A percentile compares a stretch with the other conserved stretches of the same genome.
Conservation (phyloP, 2,888 invertebrate species). For the Zygogramma bicolorata region DNA sequence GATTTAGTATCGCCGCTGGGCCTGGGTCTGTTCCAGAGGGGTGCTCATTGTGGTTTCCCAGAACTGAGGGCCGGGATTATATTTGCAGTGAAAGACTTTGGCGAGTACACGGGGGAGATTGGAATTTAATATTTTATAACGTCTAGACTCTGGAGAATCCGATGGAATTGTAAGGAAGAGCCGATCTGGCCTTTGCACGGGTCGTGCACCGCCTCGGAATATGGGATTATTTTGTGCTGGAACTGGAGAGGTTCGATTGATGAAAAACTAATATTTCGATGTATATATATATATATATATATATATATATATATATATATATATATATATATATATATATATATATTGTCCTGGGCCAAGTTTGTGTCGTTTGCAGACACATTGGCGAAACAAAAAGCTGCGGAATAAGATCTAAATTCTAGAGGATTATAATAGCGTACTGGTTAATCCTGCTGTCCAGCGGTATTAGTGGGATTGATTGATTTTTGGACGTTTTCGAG, state of each 20-base stretch:
- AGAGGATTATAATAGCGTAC: conserved; percentile 7
- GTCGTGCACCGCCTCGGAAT: conserved; percentile 18
- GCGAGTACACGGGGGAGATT: conserved; percentile 22
- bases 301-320: too few relatives aligned
- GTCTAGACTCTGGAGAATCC: conserved; percentile 36
- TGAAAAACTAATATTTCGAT: neutral
- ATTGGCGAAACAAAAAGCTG: neutral
- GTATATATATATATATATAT: neutral
- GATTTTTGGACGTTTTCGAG: neutral
- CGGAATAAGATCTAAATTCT: neutral
- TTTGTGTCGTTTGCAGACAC: conserved; percentile 16
- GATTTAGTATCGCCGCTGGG: neutral
- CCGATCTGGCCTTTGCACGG: conserved; percentile 21
- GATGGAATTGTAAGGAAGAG: conserved; percentile 14
- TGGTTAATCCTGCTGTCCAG: conserved; percentile 1
- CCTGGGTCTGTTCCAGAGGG: neutral
- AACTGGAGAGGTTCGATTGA: neutral
- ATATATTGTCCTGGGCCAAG: neutral
- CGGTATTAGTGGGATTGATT: neutral
- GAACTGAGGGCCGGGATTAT: neutral
- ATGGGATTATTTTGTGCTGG: conserved; percentile 21
- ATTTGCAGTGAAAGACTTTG: neutral
- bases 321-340: too few relatives aligned
- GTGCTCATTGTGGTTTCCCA: conserved; percentile 1
- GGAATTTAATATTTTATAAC: conserved; percentile 37